These are phyloP conservation scores for Andrena chrysosceles DNA, from an alignment of 2,888 invertebrate genomes.

Conservation along the genomic window DNA sequence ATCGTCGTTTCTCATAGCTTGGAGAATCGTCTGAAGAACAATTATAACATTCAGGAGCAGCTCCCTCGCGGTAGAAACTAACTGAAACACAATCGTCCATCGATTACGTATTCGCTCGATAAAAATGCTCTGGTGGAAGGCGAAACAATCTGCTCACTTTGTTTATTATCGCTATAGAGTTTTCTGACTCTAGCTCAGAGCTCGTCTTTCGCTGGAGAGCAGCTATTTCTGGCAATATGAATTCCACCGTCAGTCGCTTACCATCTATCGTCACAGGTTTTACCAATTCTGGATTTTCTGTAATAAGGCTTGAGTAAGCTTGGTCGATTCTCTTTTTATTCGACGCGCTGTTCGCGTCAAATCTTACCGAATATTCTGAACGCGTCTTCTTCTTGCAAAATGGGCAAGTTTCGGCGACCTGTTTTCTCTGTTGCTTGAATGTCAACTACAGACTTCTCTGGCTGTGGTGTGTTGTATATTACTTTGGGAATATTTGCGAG, in stretches of 20 bases:
- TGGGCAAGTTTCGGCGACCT: constrained; percentile 80
- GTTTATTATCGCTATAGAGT: constrained; percentile 77
- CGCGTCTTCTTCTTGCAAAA: constrained; percentile 81
- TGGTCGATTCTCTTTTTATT: neutral
- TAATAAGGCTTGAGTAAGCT: constrained; percentile 37
- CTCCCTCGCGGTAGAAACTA: constrained; percentile 80
- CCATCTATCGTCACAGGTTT: constrained; percentile 79
- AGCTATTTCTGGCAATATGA: constrained; percentile 77
- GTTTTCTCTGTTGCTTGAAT: constrained; percentile 80
- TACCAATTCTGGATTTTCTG: constrained; percentile 82
- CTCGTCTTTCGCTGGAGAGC: constrained; percentile 76
- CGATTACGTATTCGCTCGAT: neutral
- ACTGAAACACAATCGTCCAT: constrained; percentile 62
- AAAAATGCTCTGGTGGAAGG: neutral
- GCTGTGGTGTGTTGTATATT: constrained; percentile 75
- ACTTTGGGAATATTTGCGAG: constrained; percentile 76
- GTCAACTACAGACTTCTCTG: constrained; percentile 80
- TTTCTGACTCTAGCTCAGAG: constrained; percentile 78
- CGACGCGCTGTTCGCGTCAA: neutral
- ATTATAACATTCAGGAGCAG: constrained; percentile 77
- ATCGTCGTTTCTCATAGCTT: constrained; percentile 82
- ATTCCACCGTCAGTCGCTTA: constrained; percentile 78
- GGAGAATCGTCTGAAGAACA: constrained; percentile 79
- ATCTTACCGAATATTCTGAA: constrained; percentile 80
- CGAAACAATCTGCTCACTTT: constrained; percentile 71